Conservation (phyloP, 2,888 invertebrate genomes). For the Spicauda simplicius region DNA sequence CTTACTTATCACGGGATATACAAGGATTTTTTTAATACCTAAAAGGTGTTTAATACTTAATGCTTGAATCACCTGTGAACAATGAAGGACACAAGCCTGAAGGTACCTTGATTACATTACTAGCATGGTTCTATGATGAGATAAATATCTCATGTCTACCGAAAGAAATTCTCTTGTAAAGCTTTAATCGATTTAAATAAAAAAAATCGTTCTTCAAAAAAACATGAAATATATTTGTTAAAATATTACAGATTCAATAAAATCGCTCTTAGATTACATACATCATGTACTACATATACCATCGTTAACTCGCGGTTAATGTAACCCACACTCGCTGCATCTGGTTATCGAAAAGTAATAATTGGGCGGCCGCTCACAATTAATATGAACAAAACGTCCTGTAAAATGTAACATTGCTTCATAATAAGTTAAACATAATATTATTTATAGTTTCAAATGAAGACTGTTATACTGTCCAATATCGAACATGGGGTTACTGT, state of each 20-base stretch:
- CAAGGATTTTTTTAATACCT: no score
- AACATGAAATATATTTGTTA: constrained; percentile 84
- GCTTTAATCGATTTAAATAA: constrained; percentile 19
- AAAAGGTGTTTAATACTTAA: no score
- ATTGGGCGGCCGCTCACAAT: constrained; percentile 11
- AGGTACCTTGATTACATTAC: no score
- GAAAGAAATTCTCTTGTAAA: neutral
- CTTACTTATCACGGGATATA: no score
- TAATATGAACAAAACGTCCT: neutral
- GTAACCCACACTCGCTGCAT: constrained; percentile 18
- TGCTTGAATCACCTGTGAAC: no score
- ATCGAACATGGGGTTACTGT: no score
- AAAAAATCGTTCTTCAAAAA: constrained; percentile 47
- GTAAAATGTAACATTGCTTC: no score
- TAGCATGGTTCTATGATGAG: no score
- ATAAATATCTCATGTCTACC: neutral
- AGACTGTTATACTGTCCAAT: no score
- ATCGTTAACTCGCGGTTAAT: constrained; percentile 44
- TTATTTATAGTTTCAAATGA: no score
- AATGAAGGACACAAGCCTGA: no score
- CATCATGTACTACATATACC: constrained; percentile 41
- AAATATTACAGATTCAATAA: constrained; percentile 83
- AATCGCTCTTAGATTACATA: constrained; percentile 63
- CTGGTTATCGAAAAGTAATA: constrained; percentile 34
- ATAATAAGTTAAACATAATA: no score